Base-by-base conservation (phyloP, 2,113 vertebrate genomes). In the Numenius arquata region DNA sequence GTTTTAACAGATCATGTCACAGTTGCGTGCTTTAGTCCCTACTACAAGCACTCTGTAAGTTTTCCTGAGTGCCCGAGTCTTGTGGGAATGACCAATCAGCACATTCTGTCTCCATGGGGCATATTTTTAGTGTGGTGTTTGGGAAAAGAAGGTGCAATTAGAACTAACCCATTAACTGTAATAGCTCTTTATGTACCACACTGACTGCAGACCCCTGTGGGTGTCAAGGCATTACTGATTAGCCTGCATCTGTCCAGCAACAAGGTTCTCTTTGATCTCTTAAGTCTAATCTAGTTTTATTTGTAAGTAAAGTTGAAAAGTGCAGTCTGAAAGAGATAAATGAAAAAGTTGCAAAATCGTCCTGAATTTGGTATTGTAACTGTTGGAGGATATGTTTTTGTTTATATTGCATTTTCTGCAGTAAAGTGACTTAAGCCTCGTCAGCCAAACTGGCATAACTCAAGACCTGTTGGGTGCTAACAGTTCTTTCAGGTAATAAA, bases 81-180 rank as follows among this genome's bases (percentile, higher is more conserved):
- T 92, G 66, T 92, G 62, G 65, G 65, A 96, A 88, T 94, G 96
- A 93, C 90, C 88, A 89, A 83, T 74, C 85, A 95, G 90, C 86
- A 93, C 61, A 71, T 73, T 97, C 68, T 88, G 38, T 93, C 81
- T 98, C 95, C 5, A 32, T 47, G 20, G 92, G 95, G 94, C 72
- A 38, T 90, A 55, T 95, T 77, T 79, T 91, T 90, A 96, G 16
- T 84, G 93, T 65, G 61, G 47, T 87, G 61, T 75, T 84, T 71
- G 77, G 86, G 52, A 55, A 97, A 95, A 93, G 82, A 75, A 94
- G 85, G 83, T 79, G 77, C 92, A 96, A 92, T 98, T 98, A 98
- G 90, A 86, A 87, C 75, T 91, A 97, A 95, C 70, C 90, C 95
- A 96, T 97, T 97, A 97, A 95, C 96, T 84, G 34, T 82, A 95